phyloP scores from a whole-genome alignment of 2,888 invertebrate species.

The Coenonympha arcania region DNA sequence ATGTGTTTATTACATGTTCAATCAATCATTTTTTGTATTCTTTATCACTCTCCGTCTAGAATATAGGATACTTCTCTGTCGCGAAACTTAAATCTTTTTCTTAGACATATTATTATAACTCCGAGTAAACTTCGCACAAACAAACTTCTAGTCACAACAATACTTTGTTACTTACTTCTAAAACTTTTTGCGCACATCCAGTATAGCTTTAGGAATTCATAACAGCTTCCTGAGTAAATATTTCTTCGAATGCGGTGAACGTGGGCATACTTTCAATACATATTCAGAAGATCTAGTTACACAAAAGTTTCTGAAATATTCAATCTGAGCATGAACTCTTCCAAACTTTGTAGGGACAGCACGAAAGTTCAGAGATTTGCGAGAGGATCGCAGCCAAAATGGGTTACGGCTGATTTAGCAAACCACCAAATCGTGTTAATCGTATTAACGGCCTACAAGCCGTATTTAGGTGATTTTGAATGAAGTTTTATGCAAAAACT shows the following conservation, averaged over 20 bases:
- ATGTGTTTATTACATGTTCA: no score
- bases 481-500: no score
- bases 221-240: conserved; percentile 4
- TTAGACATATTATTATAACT: conserved; percentile 3
- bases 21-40: no score
- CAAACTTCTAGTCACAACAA: conserved; percentile 14
- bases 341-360: neutral
- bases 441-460: no score
- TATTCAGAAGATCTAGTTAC: neutral
- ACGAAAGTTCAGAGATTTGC: neutral
- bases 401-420: neutral
- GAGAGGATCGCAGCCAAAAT: neutral
- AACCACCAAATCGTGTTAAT: no score
- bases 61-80: neutral
- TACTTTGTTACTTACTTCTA: conserved; percentile 16
- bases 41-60: neutral
- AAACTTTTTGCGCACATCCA: conserved; percentile 16
- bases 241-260: conserved; percentile 3
- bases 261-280: conserved; percentile 2
- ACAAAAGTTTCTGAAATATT: conserved; percentile 1
- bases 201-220: conserved; percentile 12
- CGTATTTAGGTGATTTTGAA: no score
- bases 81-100: conserved; percentile 2
- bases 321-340: neutral
- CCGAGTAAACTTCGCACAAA: neutral